These are phyloP conservation scores for Phenganax stokvisi DNA, from an alignment of 92 coral and sea anemone genomes.

Conservation along the genomic window DNA sequence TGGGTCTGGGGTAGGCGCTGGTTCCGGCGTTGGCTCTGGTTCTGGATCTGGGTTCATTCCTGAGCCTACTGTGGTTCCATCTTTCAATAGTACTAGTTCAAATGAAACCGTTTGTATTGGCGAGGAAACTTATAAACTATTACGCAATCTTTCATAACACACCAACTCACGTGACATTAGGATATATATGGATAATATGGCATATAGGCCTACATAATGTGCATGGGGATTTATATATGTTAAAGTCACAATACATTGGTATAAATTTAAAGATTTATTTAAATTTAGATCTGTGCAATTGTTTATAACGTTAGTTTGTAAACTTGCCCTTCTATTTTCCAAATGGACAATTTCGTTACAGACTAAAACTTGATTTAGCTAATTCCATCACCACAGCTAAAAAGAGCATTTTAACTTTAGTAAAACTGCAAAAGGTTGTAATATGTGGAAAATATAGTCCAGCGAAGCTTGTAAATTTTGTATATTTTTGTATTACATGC, in stretches of 20 bases:
- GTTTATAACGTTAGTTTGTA: neutral
- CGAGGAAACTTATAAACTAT: neutral
- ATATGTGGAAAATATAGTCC: too few relatives aligned
- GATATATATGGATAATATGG: neutral
- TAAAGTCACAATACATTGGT: too few relatives aligned
- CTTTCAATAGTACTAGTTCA: neutral
- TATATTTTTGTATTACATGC: too few relatives aligned
- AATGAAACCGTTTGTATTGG: neutral
- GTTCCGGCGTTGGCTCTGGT: neutral
- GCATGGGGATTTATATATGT: too few relatives aligned
- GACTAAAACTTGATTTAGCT: too few relatives aligned
- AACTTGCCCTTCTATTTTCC: too few relatives aligned
- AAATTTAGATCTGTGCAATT: neutral
- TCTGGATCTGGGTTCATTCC: neutral
- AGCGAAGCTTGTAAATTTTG: too few relatives aligned
- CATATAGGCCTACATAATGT: neutral
- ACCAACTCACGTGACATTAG: neutral
- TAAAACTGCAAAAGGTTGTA: too few relatives aligned
- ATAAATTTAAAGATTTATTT: too few relatives aligned
- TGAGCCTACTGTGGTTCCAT: neutral
- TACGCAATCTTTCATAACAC: constrained; percentile 1
- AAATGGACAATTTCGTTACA: too few relatives aligned
- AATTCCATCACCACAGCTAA: too few relatives aligned
- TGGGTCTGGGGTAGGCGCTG: neutral
- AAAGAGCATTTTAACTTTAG: too few relatives aligned